A percentile compares a stretch with the other conserved stretches of the same genome.
phyloP scores from a whole-genome alignment of 2,888 invertebrate genomes.

The Pollenia angustigena region DNA sequence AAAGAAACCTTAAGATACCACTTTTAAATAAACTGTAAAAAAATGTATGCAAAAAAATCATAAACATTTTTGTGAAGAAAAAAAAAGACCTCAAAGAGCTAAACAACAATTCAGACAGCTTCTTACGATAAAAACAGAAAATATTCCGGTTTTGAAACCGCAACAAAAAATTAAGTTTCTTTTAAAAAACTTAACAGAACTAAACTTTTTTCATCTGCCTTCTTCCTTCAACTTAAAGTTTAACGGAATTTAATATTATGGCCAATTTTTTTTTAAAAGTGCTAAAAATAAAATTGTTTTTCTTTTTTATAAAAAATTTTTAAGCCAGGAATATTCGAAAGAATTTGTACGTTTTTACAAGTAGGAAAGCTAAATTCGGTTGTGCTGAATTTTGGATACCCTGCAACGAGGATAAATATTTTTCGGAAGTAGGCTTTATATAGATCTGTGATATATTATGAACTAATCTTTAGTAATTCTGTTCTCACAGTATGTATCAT shows the following conservation, averaged over 20 bases:
- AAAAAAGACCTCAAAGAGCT: conserved; percentile 26
- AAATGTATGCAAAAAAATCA: conserved; percentile 13
- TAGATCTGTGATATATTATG: no score
- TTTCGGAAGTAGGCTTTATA: no score
- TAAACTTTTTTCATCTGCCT: neutral
- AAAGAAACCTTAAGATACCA: conserved; percentile 64
- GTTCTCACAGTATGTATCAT: no score
- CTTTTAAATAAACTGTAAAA: conserved; percentile 3
- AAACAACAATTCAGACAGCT: neutral
- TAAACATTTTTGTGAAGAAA: conserved; percentile 14
- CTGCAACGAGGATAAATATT: no score
- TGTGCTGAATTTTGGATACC: no score
- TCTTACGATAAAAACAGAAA: conserved; percentile 42
- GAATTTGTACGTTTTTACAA: neutral
- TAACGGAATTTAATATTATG: conserved; percentile 50
- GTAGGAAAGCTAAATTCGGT: no score
- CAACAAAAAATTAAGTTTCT: conserved; percentile 50
- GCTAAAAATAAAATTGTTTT: neutral
- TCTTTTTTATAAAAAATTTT: neutral
- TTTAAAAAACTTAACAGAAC: conserved; percentile 24
- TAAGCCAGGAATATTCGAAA: neutral
- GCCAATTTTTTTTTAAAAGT: neutral
- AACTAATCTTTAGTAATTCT: no score
- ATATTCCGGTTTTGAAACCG: conserved; percentile 62
- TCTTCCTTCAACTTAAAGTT: neutral